A percentile compares a stretch with the other conserved stretches of the same genome.
Conservation (phyloP, 2,888 invertebrate genomes). For the Seira ritae region DNA sequence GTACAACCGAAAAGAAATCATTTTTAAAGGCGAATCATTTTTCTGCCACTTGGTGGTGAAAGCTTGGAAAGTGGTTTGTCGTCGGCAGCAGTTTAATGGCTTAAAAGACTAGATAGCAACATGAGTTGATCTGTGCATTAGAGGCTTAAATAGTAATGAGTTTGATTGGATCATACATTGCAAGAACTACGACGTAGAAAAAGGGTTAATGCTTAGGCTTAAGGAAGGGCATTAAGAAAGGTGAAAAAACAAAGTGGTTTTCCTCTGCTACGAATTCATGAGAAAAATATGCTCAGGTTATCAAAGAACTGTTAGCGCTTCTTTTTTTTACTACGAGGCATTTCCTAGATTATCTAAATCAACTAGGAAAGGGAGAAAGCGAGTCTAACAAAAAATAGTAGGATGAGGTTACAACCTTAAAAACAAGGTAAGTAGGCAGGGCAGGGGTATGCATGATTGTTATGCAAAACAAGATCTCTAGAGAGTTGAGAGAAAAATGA, state of each 20-base stretch:
- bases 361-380: neutral
- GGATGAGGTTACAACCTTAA: neutral
- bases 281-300: neutral
- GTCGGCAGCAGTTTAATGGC: neutral
- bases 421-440: neutral
- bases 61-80: neutral
- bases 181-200: neutral
- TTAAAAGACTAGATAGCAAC: conserved; percentile 9
- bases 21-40: neutral
- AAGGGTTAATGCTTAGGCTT: neutral
- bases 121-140: conserved; percentile 3
- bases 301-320: neutral
- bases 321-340: neutral
- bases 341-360: neutral
- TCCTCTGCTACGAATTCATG: neutral
- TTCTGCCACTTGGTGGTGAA: neutral
- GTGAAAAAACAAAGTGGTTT: conserved; percentile 5
- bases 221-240: neutral
- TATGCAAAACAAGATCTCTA: conserved; percentile 45
- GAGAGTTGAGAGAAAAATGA: conserved; percentile 21
- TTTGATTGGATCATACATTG: conserved; percentile 35
- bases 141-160: conserved; percentile 20
- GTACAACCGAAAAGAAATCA: too few species aligned
- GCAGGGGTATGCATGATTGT: conserved; percentile 42
- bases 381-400: neutral